Percentiles rank a stretch among this genome's conserved stretches.
phyloP scores from a whole-genome alignment of 2,113 vertebrate species.

The Coreoperca whiteheadi region DNA sequence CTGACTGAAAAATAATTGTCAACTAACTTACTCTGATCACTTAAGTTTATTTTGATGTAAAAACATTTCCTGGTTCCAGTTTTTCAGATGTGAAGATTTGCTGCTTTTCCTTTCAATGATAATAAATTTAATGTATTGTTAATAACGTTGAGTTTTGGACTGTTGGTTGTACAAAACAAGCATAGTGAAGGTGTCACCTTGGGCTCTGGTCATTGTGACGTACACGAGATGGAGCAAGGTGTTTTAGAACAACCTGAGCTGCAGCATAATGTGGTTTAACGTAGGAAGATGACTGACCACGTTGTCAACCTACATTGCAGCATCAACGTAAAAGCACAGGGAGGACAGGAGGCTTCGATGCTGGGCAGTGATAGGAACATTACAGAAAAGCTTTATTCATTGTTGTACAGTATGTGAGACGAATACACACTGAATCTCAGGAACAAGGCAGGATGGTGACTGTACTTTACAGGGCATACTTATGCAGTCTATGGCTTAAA shows the following conservation, averaged over 20 bases:
- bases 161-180: no score
- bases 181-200: no score
- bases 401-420: constrained; percentile 49
- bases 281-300: constrained; percentile 38
- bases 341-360: constrained; percentile 35
- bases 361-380: constrained; percentile 51
- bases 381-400: constrained; percentile 38
- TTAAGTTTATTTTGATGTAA: no score
- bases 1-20: no score
- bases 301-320: constrained; percentile 56
- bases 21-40: no score
- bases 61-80: no score
- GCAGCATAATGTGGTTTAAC: constrained; percentile 51
- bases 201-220: no score
- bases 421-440: constrained; percentile 50
- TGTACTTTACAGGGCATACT: constrained; percentile 64
- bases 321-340: constrained; percentile 13
- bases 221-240: constrained; percentile 61
- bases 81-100: no score
- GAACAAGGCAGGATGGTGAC: constrained; percentile 63
- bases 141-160: no score
- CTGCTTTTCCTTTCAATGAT: no score
- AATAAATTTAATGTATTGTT: no score
- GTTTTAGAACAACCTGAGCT: constrained; percentile 68
- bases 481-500: constrained; percentile 57